These are phyloP conservation scores for Cephalopholis sonnerati DNA, from an alignment of 2,113 vertebrate species.

Conservation along the genomic window DNA sequence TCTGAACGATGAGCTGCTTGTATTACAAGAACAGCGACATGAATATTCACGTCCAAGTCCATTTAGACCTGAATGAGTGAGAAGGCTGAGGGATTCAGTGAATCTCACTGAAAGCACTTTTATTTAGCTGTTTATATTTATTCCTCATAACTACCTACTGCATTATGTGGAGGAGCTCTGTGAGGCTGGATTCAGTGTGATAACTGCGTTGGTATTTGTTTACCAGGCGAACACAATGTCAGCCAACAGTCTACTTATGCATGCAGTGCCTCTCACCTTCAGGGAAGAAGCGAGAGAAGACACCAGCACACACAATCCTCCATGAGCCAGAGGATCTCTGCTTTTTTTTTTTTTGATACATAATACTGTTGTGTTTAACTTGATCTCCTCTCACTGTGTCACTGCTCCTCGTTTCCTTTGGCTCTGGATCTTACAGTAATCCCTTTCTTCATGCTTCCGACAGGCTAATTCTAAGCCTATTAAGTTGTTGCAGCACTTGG, in stretches of 20 bases:
- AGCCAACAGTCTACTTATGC: conserved; percentile 56
- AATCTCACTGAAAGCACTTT: conserved; percentile 59
- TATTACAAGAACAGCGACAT: conserved; percentile 20
- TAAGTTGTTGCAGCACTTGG: conserved; percentile 73
- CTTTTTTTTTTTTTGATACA: conserved; percentile 36
- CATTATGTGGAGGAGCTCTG: conserved; percentile 11
- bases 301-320: conserved; percentile 58
- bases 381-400: conserved; percentile 75
- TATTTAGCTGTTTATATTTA: conserved; percentile 39
- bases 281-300: conserved; percentile 59
- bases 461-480: conserved; percentile 79
- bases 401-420: conserved; percentile 55
- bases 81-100: conserved; percentile 4
- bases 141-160: conserved; percentile 27
- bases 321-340: conserved; percentile 59
- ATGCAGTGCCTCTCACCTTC: conserved; percentile 64
- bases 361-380: conserved; percentile 71
- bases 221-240: conserved; percentile 51
- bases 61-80: conserved; percentile 27
- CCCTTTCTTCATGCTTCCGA: conserved; percentile 75
- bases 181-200: conserved; percentile 43
- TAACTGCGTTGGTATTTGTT: conserved; percentile 59
- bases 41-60: conserved; percentile 39
- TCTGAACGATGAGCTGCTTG: conserved; percentile 24
- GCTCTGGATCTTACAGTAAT: conserved; percentile 73